Conservation (phyloP, 2,797 vertebrate species). For the Argyrosomus regius region DNA sequence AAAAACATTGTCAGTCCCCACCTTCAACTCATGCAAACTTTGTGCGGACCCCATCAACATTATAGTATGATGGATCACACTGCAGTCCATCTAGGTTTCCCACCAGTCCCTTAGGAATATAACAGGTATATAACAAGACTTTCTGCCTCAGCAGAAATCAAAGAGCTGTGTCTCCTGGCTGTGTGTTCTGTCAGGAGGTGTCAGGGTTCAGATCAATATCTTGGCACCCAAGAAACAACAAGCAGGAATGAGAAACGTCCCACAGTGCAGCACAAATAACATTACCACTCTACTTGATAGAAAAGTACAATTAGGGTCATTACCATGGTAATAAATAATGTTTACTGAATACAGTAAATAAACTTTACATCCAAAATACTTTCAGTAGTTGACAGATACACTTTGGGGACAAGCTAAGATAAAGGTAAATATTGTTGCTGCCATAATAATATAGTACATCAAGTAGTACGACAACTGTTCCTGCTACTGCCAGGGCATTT, state of each 20-base stretch:
- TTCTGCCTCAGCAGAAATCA: constrained; percentile 71
- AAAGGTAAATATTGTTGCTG: background rate
- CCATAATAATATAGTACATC: background rate
- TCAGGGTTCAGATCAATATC: constrained; percentile 76
- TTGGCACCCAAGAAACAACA: constrained; percentile 57
- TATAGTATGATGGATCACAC: constrained; percentile 45
- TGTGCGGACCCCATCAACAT: constrained; percentile 1
- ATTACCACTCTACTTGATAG: constrained; percentile 28
- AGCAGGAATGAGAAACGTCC: constrained; percentile 39
- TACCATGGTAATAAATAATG: constrained; percentile 26
- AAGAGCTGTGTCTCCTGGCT: constrained; percentile 62
- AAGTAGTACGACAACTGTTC: background rate
- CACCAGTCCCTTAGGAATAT: constrained; percentile 20
- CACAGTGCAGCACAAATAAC: constrained; percentile 33
- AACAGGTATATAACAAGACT: constrained; percentile 36
- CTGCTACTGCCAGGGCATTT: background rate
- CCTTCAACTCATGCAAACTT: constrained; percentile 14
- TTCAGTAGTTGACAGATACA: background rate
- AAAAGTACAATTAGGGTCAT: constrained; percentile 37
- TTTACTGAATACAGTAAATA: constrained; percentile 12
- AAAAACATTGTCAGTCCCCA: background rate
- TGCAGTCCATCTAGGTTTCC: constrained; percentile 42
- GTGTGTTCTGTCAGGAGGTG: constrained; percentile 71
- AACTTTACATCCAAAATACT: background rate
- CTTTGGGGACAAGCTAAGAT: background rate